Conservation (phyloP, 2,888 invertebrate species). For the Drosophila lacicola region DNA sequence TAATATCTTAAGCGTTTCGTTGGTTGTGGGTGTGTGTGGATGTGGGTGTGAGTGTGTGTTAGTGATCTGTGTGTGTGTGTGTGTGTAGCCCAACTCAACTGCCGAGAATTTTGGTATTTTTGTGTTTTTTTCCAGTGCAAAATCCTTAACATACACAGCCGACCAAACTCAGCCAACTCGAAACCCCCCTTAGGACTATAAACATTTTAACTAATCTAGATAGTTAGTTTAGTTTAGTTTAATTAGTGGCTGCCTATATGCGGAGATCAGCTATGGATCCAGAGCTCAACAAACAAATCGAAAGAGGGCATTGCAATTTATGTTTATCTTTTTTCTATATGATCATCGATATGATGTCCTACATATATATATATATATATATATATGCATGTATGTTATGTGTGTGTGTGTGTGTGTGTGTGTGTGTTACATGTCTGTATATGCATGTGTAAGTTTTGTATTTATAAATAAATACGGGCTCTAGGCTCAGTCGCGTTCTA, state of each 20-base stretch:
- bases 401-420: slow-evolving; percentile 11
- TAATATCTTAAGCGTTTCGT: slow-evolving; percentile 75
- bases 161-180: slow-evolving; percentile 5
- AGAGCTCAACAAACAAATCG: slow-evolving; percentile 48
- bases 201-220: slow-evolving; percentile 27
- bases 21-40: slow-evolving; percentile 27
- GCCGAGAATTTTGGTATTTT: slow-evolving; percentile 9
- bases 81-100: slow-evolving; percentile 32
- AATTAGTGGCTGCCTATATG: slow-evolving; percentile 39
- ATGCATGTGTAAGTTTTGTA: slow-evolving; percentile 15
- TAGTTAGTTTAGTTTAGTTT: slow-evolving; percentile 19
- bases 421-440: slow-evolving; percentile 3
- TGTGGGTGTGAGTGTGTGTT: slow-evolving; percentile 1
- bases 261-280: slow-evolving; percentile 48
- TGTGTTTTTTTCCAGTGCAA: slow-evolving; percentile 6
- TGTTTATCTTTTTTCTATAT: slow-evolving; percentile 13
- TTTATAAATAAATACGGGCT: slow-evolving; percentile 55
- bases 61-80: slow-evolving; percentile 7
- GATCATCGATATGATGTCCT: slow-evolving; percentile 9
- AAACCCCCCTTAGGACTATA: slow-evolving; percentile 19
- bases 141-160: slow-evolving; percentile 21
- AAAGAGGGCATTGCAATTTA: slow-evolving; percentile 18
- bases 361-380: slow-evolving; percentile 3
- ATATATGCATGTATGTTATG: slow-evolving; percentile 14
- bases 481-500: slow-evolving; percentile 59